A percentile compares a stretch with the other conserved stretches of the same genome.
Evolutionary conservation across 2,888 invertebrate genomes (phyloP).

Genomic region (Alviniconcha strummeri): DNA sequence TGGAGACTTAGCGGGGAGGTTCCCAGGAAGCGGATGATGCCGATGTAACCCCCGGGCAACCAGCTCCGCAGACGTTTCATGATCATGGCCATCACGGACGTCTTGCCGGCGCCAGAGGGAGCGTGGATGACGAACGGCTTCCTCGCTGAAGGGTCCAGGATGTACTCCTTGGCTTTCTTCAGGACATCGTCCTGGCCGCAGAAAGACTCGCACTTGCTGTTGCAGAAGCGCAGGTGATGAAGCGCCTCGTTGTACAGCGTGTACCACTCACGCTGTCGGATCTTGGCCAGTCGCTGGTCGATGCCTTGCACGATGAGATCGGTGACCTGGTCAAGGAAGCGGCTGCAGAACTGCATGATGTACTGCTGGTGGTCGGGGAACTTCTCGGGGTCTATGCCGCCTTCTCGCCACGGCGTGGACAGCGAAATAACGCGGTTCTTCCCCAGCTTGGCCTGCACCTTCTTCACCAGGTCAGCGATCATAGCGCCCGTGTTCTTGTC

Average conservation of each 20-base stretch:
- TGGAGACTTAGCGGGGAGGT: slow-evolving; percentile 56
- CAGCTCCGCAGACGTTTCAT: slow-evolving; percentile 57
- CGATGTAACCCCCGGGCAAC: slow-evolving; percentile 41
- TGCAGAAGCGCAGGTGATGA: slow-evolving; percentile 67
- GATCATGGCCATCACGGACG: slow-evolving; percentile 65
- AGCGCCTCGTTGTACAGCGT: slow-evolving; percentile 59
- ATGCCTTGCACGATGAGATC: slow-evolving; percentile 50
- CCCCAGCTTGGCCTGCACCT: slow-evolving; percentile 43
- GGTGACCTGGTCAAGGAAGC: slow-evolving; percentile 53
- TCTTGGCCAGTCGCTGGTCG: slow-evolving; percentile 41
- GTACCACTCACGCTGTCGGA: slow-evolving; percentile 58
- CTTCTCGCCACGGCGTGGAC: slow-evolving; percentile 49
- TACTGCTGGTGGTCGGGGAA: slow-evolving; percentile 55
- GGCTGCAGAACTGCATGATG: slow-evolving; percentile 54
- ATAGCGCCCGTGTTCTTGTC: slow-evolving; percentile 49
- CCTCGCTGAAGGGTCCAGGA: slow-evolving; percentile 29
- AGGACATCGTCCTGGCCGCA: slow-evolving; percentile 64
- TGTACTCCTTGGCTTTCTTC: slow-evolving; percentile 35
- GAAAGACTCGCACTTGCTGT: slow-evolving; percentile 62
- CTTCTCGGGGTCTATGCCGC: slow-evolving; percentile 54
- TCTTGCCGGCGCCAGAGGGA: slow-evolving; percentile 65
- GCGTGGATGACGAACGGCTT: slow-evolving; percentile 61
- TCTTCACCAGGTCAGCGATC: slow-evolving; percentile 44
- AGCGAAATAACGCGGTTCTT: slow-evolving; percentile 40
- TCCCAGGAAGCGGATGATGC: slow-evolving; percentile 56